Evolutionary conservation across 1,140 invertebrate species (phyloP).

Genomic region (Acromyrmex charruanus): DNA sequence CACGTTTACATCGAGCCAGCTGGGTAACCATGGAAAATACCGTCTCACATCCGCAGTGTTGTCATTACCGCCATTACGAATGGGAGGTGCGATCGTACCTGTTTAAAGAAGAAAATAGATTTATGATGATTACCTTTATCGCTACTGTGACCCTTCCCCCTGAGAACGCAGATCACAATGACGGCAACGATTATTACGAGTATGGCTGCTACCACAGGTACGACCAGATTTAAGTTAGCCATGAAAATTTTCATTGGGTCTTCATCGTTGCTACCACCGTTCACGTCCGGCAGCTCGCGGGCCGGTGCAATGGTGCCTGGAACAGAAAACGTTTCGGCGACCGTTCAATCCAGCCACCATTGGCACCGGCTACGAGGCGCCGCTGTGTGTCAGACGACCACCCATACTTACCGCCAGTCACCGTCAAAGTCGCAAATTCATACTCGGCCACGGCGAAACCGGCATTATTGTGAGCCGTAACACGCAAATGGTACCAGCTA

Average conservation of each 20-base stretch:
- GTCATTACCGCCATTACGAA: slow-evolving; percentile 88
- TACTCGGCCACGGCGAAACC: slow-evolving; percentile 97
- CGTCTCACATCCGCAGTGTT: slow-evolving; percentile 86
- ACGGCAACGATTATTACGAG: slow-evolving; percentile 96
- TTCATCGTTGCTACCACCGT: slow-evolving; percentile 88
- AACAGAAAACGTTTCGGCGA: slow-evolving; percentile 87
- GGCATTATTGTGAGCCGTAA: slow-evolving; percentile 98
- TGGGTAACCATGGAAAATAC: slow-evolving; percentile 93
- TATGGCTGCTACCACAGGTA: slow-evolving; percentile 96
- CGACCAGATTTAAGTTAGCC: slow-evolving; percentile 96
- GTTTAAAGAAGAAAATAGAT: slow-evolving; percentile 61
- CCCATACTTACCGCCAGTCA: slow-evolving; percentile 93
- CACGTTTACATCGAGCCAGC: slow-evolving; percentile 95
- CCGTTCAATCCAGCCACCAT: slow-evolving; percentile 82
- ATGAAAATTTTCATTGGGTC: slow-evolving; percentile 94
- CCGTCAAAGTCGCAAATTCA: slow-evolving; percentile 97
- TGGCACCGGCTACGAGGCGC: slow-evolving; percentile 83
- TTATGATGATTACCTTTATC: slow-evolving; percentile 90
- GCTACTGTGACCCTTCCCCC: slow-evolving; percentile 92
- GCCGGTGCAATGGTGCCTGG: slow-evolving; percentile 97
- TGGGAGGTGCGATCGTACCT: slow-evolving; percentile 93
- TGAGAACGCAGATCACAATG: slow-evolving; percentile 95
- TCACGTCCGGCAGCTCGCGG: slow-evolving; percentile 93
- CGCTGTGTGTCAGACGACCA: slow-evolving; percentile 46
- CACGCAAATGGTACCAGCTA: slow-evolving; percentile 96